Evolutionary conservation across 1,140 invertebrate species (phyloP), one percentile per base, ranked within the genome.

Genomic region (Lepidotrigona ventralis): DNA sequence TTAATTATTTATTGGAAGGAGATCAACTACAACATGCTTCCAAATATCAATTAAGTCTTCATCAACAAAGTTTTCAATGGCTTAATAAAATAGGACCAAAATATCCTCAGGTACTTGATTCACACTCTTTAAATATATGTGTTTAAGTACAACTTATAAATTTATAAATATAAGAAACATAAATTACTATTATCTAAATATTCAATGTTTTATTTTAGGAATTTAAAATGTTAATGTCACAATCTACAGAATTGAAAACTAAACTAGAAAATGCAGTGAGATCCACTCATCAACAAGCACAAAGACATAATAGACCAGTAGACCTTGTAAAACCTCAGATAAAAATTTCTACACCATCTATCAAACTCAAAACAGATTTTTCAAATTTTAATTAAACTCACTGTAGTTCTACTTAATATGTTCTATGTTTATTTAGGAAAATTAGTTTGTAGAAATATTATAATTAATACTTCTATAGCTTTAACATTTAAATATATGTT

Each of bases 281-380:
- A 85, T 95, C 95, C n/a, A 96, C 94, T 88, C 97, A 97, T 89
- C 96, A 96, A 90, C 94, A 95, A 81, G 94, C 92, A 56, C 94
- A 94, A 88, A 92, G 89, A 26, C 91, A 93, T 76, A 86, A 82
- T 83, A 91, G 93, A 90, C 39, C 94, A 93, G 82, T 92, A 87
- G 89, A 95, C 89, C 93, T 94, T 66, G 91, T 93, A 72, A 94
- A 94, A 82, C 95, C 94, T 75, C 96, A 96, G 89, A 94, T 95
- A 71, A 95, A 95, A 85, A 94, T 94, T 79, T 94, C 94, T 70
- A 92, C 94, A 60, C 95, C 96, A 83, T 97, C 98, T 17, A 99
- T 99, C 89, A 98, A 98, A 93, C 95, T 99, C 69, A 99, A 99
- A 95, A 99, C 98, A 26, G 98, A 99, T 94, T 99, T 99, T 92